Percentiles rank a stretch among this genome's conserved stretches.
These are phyloP conservation scores for Teleogryllus oceanicus DNA, from an alignment of 2,888 invertebrate species.

Conservation along the genomic window DNA sequence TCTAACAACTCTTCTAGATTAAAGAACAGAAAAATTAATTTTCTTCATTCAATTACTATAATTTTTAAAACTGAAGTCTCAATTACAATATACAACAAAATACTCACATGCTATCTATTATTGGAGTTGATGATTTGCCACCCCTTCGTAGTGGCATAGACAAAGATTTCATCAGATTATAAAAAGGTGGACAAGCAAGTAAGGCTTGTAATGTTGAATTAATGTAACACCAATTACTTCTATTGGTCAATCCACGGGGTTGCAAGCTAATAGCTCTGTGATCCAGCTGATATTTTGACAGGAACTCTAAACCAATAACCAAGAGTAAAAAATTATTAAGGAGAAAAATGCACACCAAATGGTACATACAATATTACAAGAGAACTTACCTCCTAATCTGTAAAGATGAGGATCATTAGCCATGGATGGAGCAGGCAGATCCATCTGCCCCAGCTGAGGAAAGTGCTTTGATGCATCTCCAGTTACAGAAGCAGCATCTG, in stretches of 20 bases:
- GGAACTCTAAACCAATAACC: constrained; percentile 56
- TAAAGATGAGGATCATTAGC: constrained; percentile 64
- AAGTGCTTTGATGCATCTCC: constrained; percentile 4
- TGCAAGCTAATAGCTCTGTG: constrained; percentile 74
- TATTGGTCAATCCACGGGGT: constrained; percentile 88
- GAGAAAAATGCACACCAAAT: background rate
- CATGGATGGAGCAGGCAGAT: constrained; percentile 24
- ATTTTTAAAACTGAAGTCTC: background rate
- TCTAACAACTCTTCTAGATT: no score
- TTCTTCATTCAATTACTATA: background rate
- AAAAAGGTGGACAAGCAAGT: constrained; percentile 91
- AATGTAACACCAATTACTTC: constrained; percentile 94
- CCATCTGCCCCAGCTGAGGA: background rate
- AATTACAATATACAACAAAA: constrained; percentile 11
- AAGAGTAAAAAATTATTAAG: background rate
- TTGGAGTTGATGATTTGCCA: constrained; percentile 62
- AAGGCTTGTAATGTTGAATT: constrained; percentile 93
- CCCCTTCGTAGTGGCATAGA: constrained; percentile 57
- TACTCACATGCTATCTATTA: constrained; percentile 89
- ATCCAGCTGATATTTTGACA: constrained; percentile 71
- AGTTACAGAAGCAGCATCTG: background rate
- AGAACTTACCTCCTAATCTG: constrained; percentile 64
- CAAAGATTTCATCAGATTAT: constrained; percentile 79
- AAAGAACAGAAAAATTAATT: no score
- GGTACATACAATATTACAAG: background rate